Evolutionary conservation across 2,888 invertebrate species (phyloP).

Genomic region (Meghimatium bilineatum): DNA sequence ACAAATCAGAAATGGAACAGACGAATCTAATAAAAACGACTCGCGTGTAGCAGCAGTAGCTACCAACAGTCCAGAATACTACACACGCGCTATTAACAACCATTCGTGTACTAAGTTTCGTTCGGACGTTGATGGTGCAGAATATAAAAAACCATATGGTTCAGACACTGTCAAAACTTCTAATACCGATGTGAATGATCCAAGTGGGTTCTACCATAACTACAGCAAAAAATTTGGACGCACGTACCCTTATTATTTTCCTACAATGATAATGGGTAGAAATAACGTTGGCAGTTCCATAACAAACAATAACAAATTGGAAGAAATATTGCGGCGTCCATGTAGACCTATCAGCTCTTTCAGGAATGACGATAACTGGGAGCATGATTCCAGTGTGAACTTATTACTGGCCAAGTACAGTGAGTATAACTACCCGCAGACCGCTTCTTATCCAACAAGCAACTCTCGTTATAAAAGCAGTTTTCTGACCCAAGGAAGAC

Average conservation of each 20-base stretch:
- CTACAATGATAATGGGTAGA: background rate
- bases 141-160: background rate
- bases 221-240: background rate
- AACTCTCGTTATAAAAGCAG: background rate
- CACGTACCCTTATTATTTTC: background rate
- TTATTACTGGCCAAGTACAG: conserved; percentile 17
- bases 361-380: background rate
- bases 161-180: background rate
- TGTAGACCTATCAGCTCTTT: background rate
- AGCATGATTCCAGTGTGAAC: background rate
- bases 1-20: background rate
- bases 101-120: background rate
- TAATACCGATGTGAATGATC: background rate
- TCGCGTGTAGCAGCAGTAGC: background rate
- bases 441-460: background rate
- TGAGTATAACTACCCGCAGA: conserved; percentile 5
- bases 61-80: background rate
- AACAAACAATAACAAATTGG: background rate
- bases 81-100: background rate
- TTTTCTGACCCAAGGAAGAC: background rate
- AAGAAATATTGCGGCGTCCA: background rate
- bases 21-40: background rate
- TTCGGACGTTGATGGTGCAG: background rate
- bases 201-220: background rate
- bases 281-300: too few relatives aligned